Evolutionary conservation across 2,888 invertebrate genomes (phyloP), one percentile per base, ranked within the genome.

Genomic region (Cephus sareptanus): DNA sequence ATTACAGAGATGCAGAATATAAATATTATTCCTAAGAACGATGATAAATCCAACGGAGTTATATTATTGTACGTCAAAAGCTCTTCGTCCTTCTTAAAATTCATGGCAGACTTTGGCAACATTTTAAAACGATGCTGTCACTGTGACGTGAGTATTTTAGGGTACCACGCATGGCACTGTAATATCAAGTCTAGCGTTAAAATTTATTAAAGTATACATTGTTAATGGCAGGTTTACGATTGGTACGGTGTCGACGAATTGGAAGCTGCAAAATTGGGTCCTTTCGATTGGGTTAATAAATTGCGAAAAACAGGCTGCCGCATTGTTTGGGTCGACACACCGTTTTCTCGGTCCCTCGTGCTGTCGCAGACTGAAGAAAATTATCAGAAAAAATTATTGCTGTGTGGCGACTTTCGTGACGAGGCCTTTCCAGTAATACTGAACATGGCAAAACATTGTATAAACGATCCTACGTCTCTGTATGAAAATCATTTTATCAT

Each of bases 311-410:
- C 81, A 15, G 84, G 83, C 35, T 84, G 83, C 78, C 84, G 86
- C 6, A 81, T 87, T 15, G 35, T 90, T 74, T 90, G 90, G 90
- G 78, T 90, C 15, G 90, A 90, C 76, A 89, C 86, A 0, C 83
- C 85, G 34, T 77, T 79, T 71, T 85, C 84, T 3, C 83, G 90
- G 78, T 79, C 78, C 1, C 79, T 89, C 6, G 76, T 87, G 4
- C 77, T 81, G 56, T 74, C 80, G 40, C 81, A 76, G 68, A 77
- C 79, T 40, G 75, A 56, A 37, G 75, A 35, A 35, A 35, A 74
- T 23, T 75, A 56, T 56, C 6, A 23, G 23, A 23, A 56, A 6
- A 56, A 15, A 23, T 3, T 15, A 56, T 56, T 56, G 23, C 15
- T 23, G 0, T 56, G 76, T 70, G 80, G 84, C 31, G 90, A 90